Percentiles rank a stretch among this genome's conserved stretches.
Conservation (phyloP, 2,888 invertebrate genomes). For the Rhamnusium bicolor region DNA sequence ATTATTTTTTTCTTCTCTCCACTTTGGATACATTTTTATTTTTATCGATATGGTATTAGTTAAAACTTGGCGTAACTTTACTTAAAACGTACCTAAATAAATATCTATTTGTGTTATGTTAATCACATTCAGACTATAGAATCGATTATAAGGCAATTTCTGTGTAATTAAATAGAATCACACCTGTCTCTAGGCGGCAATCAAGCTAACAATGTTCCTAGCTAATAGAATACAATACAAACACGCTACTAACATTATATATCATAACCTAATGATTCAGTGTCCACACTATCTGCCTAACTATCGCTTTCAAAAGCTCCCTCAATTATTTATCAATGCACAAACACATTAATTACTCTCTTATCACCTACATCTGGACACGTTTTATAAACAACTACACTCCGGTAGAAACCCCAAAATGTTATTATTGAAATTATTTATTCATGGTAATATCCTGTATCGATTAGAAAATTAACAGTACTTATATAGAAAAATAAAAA, state of each 20-base stretch:
- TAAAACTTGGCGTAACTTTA: background rate
- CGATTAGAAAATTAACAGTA: slow-evolving; percentile 27
- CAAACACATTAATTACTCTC: slow-evolving; percentile 66
- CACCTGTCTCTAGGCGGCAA: slow-evolving; percentile 66
- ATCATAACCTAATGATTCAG: slow-evolving; percentile 68
- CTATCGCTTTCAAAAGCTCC: slow-evolving; percentile 66
- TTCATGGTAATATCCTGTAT: slow-evolving; percentile 43
- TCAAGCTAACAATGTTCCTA: slow-evolving; percentile 63
- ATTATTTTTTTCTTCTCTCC: too few relatives aligned
- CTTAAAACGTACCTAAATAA: background rate
- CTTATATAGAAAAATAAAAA: background rate
- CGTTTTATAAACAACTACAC: slow-evolving; percentile 57
- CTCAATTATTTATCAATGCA: slow-evolving; percentile 67
- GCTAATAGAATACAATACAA: slow-evolving; percentile 66
- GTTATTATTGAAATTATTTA: slow-evolving; percentile 52
- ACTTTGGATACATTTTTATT: background rate
- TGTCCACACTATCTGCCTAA: slow-evolving; percentile 64
- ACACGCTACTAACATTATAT: slow-evolving; percentile 62
- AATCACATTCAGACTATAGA: slow-evolving; percentile 17
- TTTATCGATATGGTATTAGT: background rate
- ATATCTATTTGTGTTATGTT: background rate
- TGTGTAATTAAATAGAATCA: slow-evolving; percentile 60
- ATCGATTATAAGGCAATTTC: slow-evolving; percentile 34
- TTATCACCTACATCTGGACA: slow-evolving; percentile 60
- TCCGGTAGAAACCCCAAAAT: slow-evolving; percentile 50